Percentiles rank a stretch among this genome's conserved stretches.
Evolutionary conservation across 1,140 invertebrate species (phyloP).

Genomic region (Branchinecta lindahli): DNA sequence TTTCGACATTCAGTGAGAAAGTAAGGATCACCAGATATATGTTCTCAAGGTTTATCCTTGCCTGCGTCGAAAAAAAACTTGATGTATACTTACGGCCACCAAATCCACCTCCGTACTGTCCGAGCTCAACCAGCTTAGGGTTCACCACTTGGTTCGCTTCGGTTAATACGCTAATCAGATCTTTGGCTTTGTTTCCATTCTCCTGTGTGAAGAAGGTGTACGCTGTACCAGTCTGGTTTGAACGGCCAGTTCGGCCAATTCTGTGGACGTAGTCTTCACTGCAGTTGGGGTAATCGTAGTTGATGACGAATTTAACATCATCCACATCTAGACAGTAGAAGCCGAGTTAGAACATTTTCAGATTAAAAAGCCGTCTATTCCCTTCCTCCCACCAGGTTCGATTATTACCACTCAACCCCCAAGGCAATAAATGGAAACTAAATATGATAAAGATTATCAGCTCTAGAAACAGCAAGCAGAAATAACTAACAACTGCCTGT

Average conservation of each 20-base stretch:
- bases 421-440: too few relatives aligned
- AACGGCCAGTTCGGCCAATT: slow-evolving; percentile 90
- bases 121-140: slow-evolving; percentile 47
- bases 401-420: too few relatives aligned
- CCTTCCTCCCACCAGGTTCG: too few relatives aligned
- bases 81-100: slow-evolving; percentile 24
- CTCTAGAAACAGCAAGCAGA: too few relatives aligned
- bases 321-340: slow-evolving; percentile 64
- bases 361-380: too few relatives aligned
- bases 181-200: slow-evolving; percentile 77
- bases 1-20: too few relatives aligned
- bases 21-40: too few relatives aligned
- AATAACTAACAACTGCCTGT: too few relatives aligned
- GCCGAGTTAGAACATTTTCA: too few relatives aligned
- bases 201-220: slow-evolving; percentile 94
- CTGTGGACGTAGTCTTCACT: slow-evolving; percentile 99
- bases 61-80: too few relatives aligned
- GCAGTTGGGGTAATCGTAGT: slow-evolving; percentile 95
- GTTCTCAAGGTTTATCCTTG: too few relatives aligned
- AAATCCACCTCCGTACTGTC: slow-evolving; percentile 31
- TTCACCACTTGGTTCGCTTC: slow-evolving; percentile 87
- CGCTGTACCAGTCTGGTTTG: slow-evolving; percentile 80
- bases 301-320: slow-evolving; percentile 98
- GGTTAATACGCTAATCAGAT: slow-evolving; percentile 72
- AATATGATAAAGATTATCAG: too few relatives aligned